phyloP scores from a whole-genome alignment of 1,140 invertebrate species.

The Philopotamus ludificatus region DNA sequence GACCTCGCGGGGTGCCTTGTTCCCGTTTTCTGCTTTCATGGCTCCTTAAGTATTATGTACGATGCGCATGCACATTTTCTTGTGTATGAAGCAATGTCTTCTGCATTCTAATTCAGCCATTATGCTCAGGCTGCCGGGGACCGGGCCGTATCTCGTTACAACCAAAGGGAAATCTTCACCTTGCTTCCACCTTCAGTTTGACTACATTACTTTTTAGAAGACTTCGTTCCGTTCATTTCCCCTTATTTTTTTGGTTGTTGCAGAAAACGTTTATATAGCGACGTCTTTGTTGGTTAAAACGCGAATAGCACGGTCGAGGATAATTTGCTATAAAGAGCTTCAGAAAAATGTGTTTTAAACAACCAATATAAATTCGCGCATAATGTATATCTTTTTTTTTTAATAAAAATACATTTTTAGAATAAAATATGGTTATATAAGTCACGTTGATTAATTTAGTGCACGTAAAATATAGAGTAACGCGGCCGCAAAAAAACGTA shows the following conservation, averaged over 20 bases:
- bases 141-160: slow-evolving; percentile 14
- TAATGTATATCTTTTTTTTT: too few species aligned
- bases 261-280: too few species aligned
- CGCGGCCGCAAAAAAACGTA: too few species aligned
- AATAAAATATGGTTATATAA: too few species aligned
- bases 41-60: slow-evolving; percentile 34
- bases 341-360: too few species aligned
- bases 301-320: slow-evolving; percentile 9
- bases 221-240: slow-evolving; percentile 25
- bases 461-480: too few species aligned
- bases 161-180: slow-evolving; percentile 18
- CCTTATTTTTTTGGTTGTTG: not conserved
- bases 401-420: too few species aligned
- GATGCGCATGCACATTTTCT: slow-evolving; percentile 33
- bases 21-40: slow-evolving; percentile 29
- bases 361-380: too few species aligned
- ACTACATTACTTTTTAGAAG: slow-evolving; percentile 26
- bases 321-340: slow-evolving; percentile 14
- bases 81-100: slow-evolving; percentile 31
- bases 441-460: too few species aligned
- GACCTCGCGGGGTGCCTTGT: not conserved
- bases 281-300: not conserved
- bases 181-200: slow-evolving; percentile 5
- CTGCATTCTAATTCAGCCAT: slow-evolving; percentile 39
- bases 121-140: slow-evolving; percentile 21